Evolutionary conservation across 1,140 invertebrate genomes (phyloP).

Genomic region (Gonioctena quinquepunctata): DNA sequence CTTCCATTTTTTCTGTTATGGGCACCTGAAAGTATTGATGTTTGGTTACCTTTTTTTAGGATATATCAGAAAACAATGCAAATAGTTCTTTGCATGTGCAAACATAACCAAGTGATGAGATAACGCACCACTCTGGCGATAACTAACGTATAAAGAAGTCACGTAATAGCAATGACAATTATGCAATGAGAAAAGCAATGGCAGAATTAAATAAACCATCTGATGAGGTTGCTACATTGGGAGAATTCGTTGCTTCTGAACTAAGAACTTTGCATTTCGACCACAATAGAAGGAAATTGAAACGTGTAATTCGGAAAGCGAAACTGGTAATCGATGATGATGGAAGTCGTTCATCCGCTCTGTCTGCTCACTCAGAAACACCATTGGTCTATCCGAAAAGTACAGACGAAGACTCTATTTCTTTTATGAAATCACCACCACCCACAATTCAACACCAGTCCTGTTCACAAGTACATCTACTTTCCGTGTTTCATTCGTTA

Average conservation of each 20-base stretch:
- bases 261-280: slow-evolving; percentile 3
- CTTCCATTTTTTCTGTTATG: slow-evolving; percentile 8
- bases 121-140: background rate
- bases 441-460: too few relatives aligned
- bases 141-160: slow-evolving; percentile 6
- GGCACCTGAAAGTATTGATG: background rate
- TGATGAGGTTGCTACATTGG: slow-evolving; percentile 3
- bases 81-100: slow-evolving; percentile 3
- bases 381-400: too few relatives aligned
- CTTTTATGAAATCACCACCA: too few relatives aligned
- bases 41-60: slow-evolving; percentile 9
- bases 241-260: slow-evolving; percentile 23
- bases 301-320: slow-evolving; percentile 10
- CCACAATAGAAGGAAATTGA: slow-evolving; percentile 16
- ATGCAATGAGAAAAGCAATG: background rate
- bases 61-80: slow-evolving; percentile 5
- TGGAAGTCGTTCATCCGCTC: background rate
- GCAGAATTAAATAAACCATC: background rate
- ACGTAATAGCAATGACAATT: background rate
- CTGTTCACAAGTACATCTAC: too few relatives aligned
- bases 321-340: background rate
- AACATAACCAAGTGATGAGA: background rate
- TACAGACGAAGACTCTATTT: too few relatives aligned
- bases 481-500: too few relatives aligned
- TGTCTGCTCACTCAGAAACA: background rate